A percentile compares a stretch with the other conserved stretches of the same genome.
phyloP scores from a whole-genome alignment of 2,888 invertebrate genomes.

The Nymphalis c-album region DNA sequence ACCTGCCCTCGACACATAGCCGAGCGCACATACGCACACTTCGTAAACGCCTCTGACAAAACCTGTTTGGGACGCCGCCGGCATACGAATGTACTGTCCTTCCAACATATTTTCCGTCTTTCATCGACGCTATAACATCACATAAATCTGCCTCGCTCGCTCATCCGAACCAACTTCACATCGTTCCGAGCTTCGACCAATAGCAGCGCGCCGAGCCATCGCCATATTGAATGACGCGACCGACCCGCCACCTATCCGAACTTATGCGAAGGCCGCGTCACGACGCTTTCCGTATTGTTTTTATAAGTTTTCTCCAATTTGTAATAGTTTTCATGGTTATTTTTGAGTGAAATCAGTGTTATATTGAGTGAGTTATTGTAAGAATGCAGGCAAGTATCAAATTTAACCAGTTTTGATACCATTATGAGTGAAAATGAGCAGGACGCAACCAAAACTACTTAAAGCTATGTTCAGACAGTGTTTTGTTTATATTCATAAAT shows the following conservation, averaged over 20 bases:
- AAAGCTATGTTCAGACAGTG: slow-evolving; percentile 66
- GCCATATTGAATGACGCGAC: slow-evolving; percentile 76
- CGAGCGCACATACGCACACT: slow-evolving; percentile 67
- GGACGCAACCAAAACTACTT: slow-evolving; percentile 55
- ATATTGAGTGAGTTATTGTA: slow-evolving; percentile 47
- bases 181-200: slow-evolving; percentile 61
- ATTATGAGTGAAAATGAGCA: slow-evolving; percentile 46
- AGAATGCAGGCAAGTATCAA: slow-evolving; percentile 41
- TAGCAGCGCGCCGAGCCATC: slow-evolving; percentile 60
- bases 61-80: slow-evolving; percentile 71
- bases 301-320: slow-evolving; percentile 64
- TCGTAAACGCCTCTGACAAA: slow-evolving; percentile 77
- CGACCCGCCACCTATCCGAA: slow-evolving; percentile 67
- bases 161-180: slow-evolving; percentile 69
- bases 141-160: slow-evolving; percentile 77
- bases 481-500: slow-evolving; percentile 42
- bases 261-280: slow-evolving; percentile 58
- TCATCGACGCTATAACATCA: slow-evolving; percentile 74
- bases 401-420: slow-evolving; percentile 44
- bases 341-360: slow-evolving; percentile 55
- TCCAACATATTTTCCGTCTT: slow-evolving; percentile 75
- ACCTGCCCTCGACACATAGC: slow-evolving; percentile 75
- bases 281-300: slow-evolving; percentile 67
- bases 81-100: slow-evolving; percentile 73
- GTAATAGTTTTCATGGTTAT: slow-evolving; percentile 47